Base-by-base conservation (phyloP, 2,797 vertebrate species). In the Epinephelus coioides region DNA sequence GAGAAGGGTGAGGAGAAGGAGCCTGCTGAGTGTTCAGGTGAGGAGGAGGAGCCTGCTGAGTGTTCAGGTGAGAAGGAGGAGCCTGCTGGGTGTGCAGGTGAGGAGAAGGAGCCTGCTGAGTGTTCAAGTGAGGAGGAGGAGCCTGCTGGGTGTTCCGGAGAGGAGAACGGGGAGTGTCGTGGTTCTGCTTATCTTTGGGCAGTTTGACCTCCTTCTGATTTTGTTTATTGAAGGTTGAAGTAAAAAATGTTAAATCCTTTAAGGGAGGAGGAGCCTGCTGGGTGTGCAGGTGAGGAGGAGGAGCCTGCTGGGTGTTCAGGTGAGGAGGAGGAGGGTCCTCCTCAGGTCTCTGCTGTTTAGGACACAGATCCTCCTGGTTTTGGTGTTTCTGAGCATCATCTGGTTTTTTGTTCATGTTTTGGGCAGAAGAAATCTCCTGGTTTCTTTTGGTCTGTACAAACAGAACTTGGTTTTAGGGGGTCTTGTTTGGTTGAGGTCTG, bases 161-260 rank as follows among this genome's bases (percentile, higher is more conserved):
- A 4, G 19, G 18, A 13, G 19, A 25, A 25, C 25, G 25, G 25
- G 2, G 21, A 23, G n/a, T 10, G 10, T 15, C 78, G 18, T 65
- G 66, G 47, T 53, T 53, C 23, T 72, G 69, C 40, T 59, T 38
- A 47, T 82, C 34, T 75, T 13, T 18, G 30, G 55, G 56, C 13
- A 38, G 1, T 23, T 56, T 0, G 3, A 57, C 15, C 10, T 70
- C 51, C 9, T 60, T 25, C 13, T 75, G 61, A 25, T 34, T 30
- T 54, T 57, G 49, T 5, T 62, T 12, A n/a, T 59, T 1, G 17
- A 44, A 14, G 43, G 43, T 9, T 61, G 43, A 38, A n/a, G 14
- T 30, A 27, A 21, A 66, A 49, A 23, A 23, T 23, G 55, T 51
- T 43, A 73, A 51, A 40, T 67, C 60, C 11, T 67, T 25, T 2